Percentiles rank a stretch among this genome's conserved stretches.
Evolutionary conservation across 1,140 invertebrate species (phyloP).

Genomic region (Trichomalopsis sarcophagae): DNA sequence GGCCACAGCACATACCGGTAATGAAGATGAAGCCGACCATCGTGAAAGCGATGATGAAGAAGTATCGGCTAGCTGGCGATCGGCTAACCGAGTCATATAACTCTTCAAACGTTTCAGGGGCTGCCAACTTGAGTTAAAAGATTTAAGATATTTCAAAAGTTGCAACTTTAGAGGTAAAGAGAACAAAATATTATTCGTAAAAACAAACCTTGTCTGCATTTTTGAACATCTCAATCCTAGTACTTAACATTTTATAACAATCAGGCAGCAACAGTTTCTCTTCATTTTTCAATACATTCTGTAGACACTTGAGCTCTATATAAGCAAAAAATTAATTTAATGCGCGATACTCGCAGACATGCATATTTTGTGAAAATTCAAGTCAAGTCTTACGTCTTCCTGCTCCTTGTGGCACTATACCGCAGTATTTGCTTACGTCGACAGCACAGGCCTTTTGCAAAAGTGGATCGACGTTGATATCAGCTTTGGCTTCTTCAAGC

Average conservation of each 20-base stretch:
- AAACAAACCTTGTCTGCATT: constrained; percentile 87
- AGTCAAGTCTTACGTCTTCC: constrained; percentile 82
- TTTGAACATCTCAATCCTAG: constrained; percentile 91
- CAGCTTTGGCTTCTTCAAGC: constrained; percentile 86
- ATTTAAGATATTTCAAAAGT: constrained; percentile 52
- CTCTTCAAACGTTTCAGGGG: constrained; percentile 83
- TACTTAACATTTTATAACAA: constrained; percentile 86
- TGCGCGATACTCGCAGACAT: neutral
- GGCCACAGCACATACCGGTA: constrained; percentile 87
- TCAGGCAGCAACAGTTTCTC: constrained; percentile 82
- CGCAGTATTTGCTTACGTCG: constrained; percentile 90
- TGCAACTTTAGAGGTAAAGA: neutral
- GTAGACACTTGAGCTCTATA: constrained; percentile 89
- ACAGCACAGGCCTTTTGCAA: constrained; percentile 85
- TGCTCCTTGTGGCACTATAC: constrained; percentile 87
- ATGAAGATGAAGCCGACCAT: constrained; percentile 87
- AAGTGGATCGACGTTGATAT: constrained; percentile 89
- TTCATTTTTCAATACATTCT: constrained; percentile 81
- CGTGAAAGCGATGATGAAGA: constrained; percentile 82
- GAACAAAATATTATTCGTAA: neutral
- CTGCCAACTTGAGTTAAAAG: constrained; percentile 70
- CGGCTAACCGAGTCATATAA: constrained; percentile 79
- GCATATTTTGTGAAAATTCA: neutral
- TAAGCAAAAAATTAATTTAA: constrained; percentile 56
- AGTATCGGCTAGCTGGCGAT: constrained; percentile 87